A percentile compares a stretch with the other conserved stretches of the same genome.
phyloP scores from a whole-genome alignment of 2,797 vertebrate genomes.

The Megaceryle alcyon region DNA sequence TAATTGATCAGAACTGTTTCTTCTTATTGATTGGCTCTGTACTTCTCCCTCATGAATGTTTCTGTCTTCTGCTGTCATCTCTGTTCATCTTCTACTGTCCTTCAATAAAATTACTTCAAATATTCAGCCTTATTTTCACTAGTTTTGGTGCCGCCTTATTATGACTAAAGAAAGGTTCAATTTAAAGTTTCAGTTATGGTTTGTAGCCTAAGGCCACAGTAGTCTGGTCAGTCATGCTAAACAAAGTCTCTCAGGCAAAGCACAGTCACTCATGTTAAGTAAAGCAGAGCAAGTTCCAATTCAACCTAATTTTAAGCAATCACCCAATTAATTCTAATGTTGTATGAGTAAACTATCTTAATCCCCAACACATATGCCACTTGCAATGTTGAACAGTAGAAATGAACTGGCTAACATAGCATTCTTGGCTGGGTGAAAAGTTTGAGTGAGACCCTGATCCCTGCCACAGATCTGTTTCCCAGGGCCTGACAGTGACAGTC shows the following conservation, averaged over 20 bases:
- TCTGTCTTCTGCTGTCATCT: background rate
- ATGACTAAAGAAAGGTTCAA: background rate
- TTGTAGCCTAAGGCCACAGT: background rate
- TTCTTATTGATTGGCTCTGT: background rate
- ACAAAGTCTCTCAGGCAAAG: background rate
- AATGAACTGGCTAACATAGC: background rate
- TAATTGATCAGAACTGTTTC: background rate
- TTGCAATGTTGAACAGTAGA: background rate
- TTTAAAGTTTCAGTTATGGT: background rate
- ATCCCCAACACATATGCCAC: background rate
- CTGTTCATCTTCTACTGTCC: background rate
- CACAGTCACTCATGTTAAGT: background rate
- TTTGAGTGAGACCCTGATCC: background rate
- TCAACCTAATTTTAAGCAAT: background rate
- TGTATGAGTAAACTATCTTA: background rate
- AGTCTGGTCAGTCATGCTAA: background rate
- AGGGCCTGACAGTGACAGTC: background rate
- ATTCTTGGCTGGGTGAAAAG: background rate
- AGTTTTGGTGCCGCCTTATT: background rate
- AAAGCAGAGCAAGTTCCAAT: background rate
- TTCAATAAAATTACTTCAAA: background rate
- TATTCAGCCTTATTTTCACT: background rate
- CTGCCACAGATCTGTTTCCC: background rate
- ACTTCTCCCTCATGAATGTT: background rate
- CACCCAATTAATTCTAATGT: background rate